Evolutionary conservation across 2,113 vertebrate species (phyloP).

Genomic region (Carassius carassius): DNA sequence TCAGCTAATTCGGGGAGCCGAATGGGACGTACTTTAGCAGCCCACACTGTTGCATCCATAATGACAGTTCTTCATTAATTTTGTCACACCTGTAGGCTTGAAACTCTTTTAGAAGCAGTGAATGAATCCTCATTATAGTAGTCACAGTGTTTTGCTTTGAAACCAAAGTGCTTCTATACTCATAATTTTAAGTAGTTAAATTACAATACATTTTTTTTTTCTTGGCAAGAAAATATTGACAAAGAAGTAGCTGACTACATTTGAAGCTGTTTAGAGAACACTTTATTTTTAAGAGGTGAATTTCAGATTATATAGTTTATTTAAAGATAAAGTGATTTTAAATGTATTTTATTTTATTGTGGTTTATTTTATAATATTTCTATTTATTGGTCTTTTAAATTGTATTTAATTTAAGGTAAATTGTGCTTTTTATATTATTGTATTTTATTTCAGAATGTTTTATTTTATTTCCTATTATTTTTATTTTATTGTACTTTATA

Average conservation of each 20-base stretch:
- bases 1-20: background rate
- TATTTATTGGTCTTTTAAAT: too few relatives aligned
- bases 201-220: too few relatives aligned
- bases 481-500: background rate
- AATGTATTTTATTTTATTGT: background rate
- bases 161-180: background rate
- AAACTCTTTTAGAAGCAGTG: background rate
- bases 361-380: too few relatives aligned
- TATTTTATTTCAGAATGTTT: background rate
- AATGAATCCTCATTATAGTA: background rate
- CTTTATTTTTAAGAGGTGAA: background rate
- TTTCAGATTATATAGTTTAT: background rate
- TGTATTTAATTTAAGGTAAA: too few relatives aligned
- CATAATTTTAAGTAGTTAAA: background rate
- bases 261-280: background rate
- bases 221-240: background rate
- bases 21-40: background rate
- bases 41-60: background rate
- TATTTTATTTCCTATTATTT: background rate
- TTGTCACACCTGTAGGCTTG: background rate
- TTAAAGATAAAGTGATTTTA: background rate
- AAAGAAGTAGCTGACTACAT: background rate
- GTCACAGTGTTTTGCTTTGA: background rate
- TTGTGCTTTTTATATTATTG: background rate
- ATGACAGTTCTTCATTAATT: background rate